Percentiles rank a stretch among this genome's conserved stretches.
These are phyloP conservation scores for Apotomis capreana DNA, from an alignment of 2,888 invertebrate genomes.

Conservation along the genomic window DNA sequence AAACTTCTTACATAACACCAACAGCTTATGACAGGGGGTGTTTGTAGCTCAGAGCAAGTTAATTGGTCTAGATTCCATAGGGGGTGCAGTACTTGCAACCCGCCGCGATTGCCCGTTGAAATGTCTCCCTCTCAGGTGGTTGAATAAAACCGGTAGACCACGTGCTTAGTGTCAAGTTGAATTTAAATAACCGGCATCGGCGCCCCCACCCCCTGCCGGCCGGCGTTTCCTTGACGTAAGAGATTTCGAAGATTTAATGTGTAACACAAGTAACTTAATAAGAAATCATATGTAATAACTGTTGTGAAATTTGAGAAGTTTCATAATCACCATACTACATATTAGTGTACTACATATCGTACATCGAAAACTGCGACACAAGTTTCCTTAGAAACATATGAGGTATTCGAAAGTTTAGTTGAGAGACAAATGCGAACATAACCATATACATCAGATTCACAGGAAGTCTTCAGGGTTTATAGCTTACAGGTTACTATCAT, in stretches of 20 bases:
- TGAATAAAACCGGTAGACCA: conserved; percentile 49
- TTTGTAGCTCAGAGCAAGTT: conserved; percentile 26
- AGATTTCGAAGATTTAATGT: conserved; percentile 20
- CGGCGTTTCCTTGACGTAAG: conserved; percentile 47
- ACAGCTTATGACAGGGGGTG: conserved; percentile 33
- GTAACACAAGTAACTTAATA: neutral
- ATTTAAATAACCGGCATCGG: conserved; percentile 54
- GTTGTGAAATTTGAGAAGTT: neutral
- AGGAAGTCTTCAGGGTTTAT: too few relatives aligned
- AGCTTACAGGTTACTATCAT: neutral
- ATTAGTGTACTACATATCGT: too few relatives aligned
- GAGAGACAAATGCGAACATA: too few relatives aligned
- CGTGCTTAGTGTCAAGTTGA: conserved; percentile 57
- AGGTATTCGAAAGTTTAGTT: too few relatives aligned
- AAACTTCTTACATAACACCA: conserved; percentile 43
- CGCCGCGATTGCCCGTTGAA: neutral
- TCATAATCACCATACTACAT: too few relatives aligned
- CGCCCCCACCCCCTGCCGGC: conserved; percentile 52
- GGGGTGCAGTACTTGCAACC: conserved; percentile 13
- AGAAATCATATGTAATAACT: neutral
- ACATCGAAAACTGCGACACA: too few relatives aligned
- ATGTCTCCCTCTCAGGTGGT: conserved; percentile 10
- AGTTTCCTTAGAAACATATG: too few relatives aligned
- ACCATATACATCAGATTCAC: too few relatives aligned
- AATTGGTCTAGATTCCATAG: conserved; percentile 25